Base-by-base conservation (phyloP, 2,888 invertebrate species). In the Anthophora plumipes region DNA sequence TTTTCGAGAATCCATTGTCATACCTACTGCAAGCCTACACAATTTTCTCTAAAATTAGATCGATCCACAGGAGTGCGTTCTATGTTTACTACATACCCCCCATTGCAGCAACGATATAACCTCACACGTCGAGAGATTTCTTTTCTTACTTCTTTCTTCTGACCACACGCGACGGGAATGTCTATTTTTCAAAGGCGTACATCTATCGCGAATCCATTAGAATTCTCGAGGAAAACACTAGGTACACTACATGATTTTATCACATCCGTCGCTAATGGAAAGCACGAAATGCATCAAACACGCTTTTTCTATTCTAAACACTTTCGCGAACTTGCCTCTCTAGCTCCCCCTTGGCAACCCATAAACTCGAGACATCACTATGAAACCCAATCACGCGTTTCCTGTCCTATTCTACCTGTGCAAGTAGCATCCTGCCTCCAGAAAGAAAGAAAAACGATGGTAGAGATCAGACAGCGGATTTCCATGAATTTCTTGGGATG, bases 331-430 rank as follows among this genome's bases (percentile, higher is more conserved):
- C 46, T 61, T 39, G 43, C 39, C 39, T 20, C n/a, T 20, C 12
- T 31, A 41, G 22, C 41, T 57, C 57, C 46, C 41, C 9, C 43
- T 63, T 41, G 22, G 66, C 73, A 25, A 55, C 54, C 60, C 60
- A 61, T 77, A 60, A 77, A 78, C 46, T 46, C 69, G 50, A 59
- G 31, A 59, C 66, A 31, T 66, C 31, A 66, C 77, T 79, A 77
- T 77, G 70, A 77, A 79, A 70, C 54, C 77, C 60, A 60, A 79
- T 77, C 79, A 79, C 79, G 77, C 20, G 66, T 79, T 79, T 79
- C 79, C 79, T 77, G 79, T 77, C 60, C 79, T 77, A 79, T 78
- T 79, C 79, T 39, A 55, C 46, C 63, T 43, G 71, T 60, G 77
- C 69, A 52, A 77, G 77, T 77, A 37, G 79, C 78, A 70, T 77